Evolutionary conservation across 2,888 invertebrate species (phyloP).

Genomic region (Ischnura elegans): DNA sequence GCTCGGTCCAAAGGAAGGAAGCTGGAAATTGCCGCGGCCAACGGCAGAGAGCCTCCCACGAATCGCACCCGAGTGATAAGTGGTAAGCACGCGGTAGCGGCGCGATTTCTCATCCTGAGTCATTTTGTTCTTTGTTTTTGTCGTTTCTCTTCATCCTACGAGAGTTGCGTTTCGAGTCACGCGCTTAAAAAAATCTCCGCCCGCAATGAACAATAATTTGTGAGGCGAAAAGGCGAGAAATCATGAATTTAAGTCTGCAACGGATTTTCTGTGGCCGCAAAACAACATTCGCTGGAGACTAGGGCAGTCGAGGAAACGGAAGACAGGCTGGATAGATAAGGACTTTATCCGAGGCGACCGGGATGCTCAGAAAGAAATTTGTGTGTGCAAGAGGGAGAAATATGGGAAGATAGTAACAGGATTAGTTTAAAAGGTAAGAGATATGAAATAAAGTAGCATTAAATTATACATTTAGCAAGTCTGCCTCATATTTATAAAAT

Average conservation of each 20-base stretch:
- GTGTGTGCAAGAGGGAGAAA: not conserved
- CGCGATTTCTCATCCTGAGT: not conserved
- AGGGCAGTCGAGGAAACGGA: not conserved
- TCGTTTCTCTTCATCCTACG: not conserved
- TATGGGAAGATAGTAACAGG: not conserved
- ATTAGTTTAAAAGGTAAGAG: too few species aligned
- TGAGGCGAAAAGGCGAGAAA: not conserved
- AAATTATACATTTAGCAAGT: too few species aligned
- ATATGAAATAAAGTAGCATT: too few species aligned
- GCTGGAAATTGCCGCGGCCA: not conserved
- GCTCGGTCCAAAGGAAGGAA: not conserved
- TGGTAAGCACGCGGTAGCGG: slow-evolving; percentile 17
- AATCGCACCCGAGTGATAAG: slow-evolving; percentile 29
- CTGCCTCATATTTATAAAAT: too few species aligned
- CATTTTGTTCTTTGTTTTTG: not conserved
- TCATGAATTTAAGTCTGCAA: not conserved
- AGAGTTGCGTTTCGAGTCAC: not conserved
- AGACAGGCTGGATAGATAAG: not conserved
- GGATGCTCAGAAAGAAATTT: not conserved
- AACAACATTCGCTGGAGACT: not conserved
- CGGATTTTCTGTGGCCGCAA: not conserved
- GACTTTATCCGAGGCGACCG: not conserved
- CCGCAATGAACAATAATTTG: slow-evolving; percentile 3
- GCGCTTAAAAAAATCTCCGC: not conserved
- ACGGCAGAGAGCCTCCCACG: not conserved